phyloP scores from a whole-genome alignment of 2,888 invertebrate species.

The Drosophila rubida region DNA sequence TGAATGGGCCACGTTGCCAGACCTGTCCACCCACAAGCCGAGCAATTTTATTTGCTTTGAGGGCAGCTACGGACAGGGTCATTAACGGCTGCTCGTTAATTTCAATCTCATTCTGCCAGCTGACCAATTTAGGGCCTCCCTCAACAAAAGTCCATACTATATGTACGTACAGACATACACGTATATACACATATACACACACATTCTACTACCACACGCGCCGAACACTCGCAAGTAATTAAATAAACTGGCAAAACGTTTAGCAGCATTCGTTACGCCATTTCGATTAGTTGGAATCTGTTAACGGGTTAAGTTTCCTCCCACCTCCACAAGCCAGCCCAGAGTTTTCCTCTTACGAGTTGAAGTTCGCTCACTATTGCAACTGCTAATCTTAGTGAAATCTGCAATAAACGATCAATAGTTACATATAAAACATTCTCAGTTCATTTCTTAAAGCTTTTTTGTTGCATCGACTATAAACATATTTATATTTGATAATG shows the following conservation, averaged over 20 bases:
- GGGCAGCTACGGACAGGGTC: conserved; percentile 44
- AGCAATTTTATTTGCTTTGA: conserved; percentile 50
- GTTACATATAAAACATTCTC: no score
- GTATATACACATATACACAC: background rate
- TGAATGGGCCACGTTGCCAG: no score
- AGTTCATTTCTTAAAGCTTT: no score
- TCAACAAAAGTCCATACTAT: background rate
- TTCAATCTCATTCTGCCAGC: conserved; percentile 55
- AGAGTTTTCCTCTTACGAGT: background rate
- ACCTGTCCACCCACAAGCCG: conserved; percentile 22
- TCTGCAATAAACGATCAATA: background rate
- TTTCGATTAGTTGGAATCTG: conserved; percentile 44
- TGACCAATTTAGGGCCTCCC: conserved; percentile 41
- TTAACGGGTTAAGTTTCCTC: conserved; percentile 50
- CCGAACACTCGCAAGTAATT: conserved; percentile 38
- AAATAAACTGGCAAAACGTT: conserved; percentile 59
- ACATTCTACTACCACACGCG: background rate
- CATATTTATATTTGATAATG: no score
- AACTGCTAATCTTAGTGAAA: background rate
- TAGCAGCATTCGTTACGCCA: conserved; percentile 29
- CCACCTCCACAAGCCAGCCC: background rate
- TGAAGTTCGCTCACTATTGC: background rate
- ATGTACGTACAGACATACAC: no score
- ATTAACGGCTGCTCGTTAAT: conserved; percentile 74
- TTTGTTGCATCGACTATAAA: no score